These are phyloP conservation scores for Cyrtorhinus lividipennis DNA, from an alignment of 1,140 invertebrate species.

Conservation along the genomic window DNA sequence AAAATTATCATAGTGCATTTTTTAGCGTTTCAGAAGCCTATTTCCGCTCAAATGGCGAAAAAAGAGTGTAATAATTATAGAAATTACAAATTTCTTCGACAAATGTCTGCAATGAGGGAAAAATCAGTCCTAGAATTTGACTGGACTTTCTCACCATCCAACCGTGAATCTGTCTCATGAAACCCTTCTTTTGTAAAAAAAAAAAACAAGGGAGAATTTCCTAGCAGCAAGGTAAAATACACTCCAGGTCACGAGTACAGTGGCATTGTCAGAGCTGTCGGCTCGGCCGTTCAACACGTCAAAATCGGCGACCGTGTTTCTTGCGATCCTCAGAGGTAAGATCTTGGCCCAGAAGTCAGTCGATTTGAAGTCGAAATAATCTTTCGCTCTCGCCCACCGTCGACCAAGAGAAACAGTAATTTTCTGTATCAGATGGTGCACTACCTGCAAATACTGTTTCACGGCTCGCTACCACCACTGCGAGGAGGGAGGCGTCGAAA, in stretches of 20 bases:
- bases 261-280: constrained; percentile 42
- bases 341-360: background rate
- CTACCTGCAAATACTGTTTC: constrained; percentile 42
- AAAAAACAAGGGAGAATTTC: constrained; percentile 23
- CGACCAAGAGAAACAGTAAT: background rate
- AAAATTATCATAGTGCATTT: no score
- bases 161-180: no score
- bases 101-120: no score
- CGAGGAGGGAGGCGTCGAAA: constrained; percentile 38
- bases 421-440: constrained; percentile 39
- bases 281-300: constrained; percentile 38
- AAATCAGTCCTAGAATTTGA: no score
- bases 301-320: constrained; percentile 47
- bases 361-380: background rate
- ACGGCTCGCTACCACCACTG: constrained; percentile 46
- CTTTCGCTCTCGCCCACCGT: no score
- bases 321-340: constrained; percentile 48
- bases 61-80: no score
- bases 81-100: no score
- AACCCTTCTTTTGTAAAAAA: no score
- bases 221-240: constrained; percentile 26
- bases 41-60: no score
- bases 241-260: constrained; percentile 50
- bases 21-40: no score
- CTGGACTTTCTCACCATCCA: no score